phyloP scores from a whole-genome alignment of 1,140 invertebrate genomes.

The Samia ricini region DNA sequence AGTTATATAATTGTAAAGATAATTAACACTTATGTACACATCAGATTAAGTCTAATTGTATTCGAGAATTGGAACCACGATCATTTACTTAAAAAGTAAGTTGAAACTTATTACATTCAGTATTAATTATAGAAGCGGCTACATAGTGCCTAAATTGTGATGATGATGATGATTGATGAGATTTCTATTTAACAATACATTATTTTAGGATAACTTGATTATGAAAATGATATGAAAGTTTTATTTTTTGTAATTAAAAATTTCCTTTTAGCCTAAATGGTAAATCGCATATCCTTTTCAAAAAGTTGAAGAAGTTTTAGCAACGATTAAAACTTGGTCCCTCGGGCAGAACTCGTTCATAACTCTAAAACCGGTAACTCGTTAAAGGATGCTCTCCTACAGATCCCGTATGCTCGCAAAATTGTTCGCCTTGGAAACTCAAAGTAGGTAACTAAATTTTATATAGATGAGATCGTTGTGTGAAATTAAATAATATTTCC shows the following conservation, averaged over 20 bases:
- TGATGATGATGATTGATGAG: not conserved
- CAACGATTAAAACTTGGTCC: not conserved
- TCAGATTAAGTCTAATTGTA: too few species aligned
- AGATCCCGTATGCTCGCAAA: not conserved
- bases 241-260: not conserved
- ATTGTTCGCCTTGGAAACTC: not conserved
- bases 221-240: not conserved
- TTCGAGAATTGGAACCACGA: too few species aligned
- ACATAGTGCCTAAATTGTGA: too few species aligned
- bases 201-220: too few species aligned
- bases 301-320: not conserved
- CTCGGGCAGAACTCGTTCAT: not conserved
- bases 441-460: not conserved
- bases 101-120: too few species aligned
- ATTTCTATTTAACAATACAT: not conserved
- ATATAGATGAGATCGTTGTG: not conserved
- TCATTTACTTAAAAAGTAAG: too few species aligned
- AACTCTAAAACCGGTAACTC: not conserved
- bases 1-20: too few species aligned
- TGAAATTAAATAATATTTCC: not conserved
- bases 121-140: too few species aligned
- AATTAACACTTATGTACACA: too few species aligned
- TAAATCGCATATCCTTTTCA: not conserved
- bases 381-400: not conserved
- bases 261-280: not conserved